Percentiles rank a stretch among this genome's conserved stretches.
Conservation (phyloP, 2,888 invertebrate species). For the Chironomus riparius region DNA sequence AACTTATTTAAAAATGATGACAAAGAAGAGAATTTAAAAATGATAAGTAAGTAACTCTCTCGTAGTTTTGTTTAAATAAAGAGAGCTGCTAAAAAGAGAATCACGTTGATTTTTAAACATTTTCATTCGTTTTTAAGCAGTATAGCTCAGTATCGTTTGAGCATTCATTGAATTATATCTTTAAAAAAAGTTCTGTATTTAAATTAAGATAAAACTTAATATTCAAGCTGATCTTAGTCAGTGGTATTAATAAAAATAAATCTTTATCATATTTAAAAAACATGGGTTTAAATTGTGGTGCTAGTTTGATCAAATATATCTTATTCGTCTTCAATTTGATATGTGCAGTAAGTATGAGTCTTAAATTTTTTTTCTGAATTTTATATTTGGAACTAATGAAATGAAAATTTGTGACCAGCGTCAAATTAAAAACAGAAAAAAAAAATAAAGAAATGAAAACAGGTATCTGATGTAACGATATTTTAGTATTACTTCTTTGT, state of each 20-base stretch:
- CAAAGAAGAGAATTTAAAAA: too few relatives aligned
- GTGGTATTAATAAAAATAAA: background rate
- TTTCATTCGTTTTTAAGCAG: too few relatives aligned
- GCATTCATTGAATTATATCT: too few relatives aligned
- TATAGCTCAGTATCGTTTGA: too few relatives aligned
- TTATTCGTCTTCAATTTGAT: conserved; percentile 23
- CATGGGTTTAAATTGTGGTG: conserved; percentile 24
- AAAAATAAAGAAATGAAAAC: background rate
- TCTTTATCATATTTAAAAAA: background rate
- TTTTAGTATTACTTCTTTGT: too few relatives aligned
- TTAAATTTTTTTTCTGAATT: background rate
- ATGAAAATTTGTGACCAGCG: background rate
- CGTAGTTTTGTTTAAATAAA: too few relatives aligned
- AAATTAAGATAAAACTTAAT: background rate
- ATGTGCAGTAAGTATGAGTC: conserved; percentile 19
- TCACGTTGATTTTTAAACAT: too few relatives aligned
- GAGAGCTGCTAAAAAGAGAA: too few relatives aligned
- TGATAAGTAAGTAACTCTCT: too few relatives aligned
- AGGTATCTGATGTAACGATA: too few relatives aligned
- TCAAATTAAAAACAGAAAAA: background rate
- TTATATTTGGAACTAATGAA: background rate
- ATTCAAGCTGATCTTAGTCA: background rate
- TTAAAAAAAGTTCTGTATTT: too few relatives aligned
- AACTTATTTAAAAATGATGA: too few relatives aligned
- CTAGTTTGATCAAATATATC: conserved; percentile 20